A percentile compares a stretch with the other conserved stretches of the same genome.
phyloP scores from a whole-genome alignment of 2,888 invertebrate genomes.

The Cataglyphis livida region DNA sequence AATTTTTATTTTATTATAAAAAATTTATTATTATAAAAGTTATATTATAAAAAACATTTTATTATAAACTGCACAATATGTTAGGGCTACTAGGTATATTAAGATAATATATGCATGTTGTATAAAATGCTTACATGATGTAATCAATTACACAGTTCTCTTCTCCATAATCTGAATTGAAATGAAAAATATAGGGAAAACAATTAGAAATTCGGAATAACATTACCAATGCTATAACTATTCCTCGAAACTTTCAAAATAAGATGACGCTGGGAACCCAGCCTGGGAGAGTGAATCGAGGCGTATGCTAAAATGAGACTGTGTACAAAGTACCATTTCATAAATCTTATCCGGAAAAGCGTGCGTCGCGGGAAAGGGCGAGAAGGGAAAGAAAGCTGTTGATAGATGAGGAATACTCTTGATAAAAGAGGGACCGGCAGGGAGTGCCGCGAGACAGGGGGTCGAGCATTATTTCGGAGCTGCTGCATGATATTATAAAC shows the following conservation, averaged over 20 bases:
- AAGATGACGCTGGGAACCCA: constrained; percentile 64
- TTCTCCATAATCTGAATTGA: not conserved
- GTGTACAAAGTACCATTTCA: constrained; percentile 82
- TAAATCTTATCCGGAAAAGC: constrained; percentile 79
- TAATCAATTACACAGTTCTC: not conserved
- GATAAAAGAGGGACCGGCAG: constrained; percentile 61
- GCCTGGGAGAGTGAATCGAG: constrained; percentile 74
- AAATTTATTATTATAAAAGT: not conserved
- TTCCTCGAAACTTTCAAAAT: constrained; percentile 72
- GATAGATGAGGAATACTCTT: constrained; percentile 79
- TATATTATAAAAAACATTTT: not conserved
- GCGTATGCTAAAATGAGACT: constrained; percentile 81
- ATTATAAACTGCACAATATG: not conserved
- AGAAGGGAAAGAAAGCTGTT: constrained; percentile 79
- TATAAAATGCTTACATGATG: not conserved
- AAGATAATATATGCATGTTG: not conserved
- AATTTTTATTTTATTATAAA: not conserved
- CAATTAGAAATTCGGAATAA: constrained; percentile 2
- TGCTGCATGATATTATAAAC: constrained; percentile 79
- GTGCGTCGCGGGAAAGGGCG: constrained; percentile 62
- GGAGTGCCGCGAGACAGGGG: constrained; percentile 66
- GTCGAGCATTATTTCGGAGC: constrained; percentile 77
- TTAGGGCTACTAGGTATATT: not conserved
- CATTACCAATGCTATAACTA: constrained; percentile 51
- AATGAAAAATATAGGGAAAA: not conserved